Base-by-base conservation (phyloP, 2,113 vertebrate genomes). In the Coptodon rendalli region DNA sequence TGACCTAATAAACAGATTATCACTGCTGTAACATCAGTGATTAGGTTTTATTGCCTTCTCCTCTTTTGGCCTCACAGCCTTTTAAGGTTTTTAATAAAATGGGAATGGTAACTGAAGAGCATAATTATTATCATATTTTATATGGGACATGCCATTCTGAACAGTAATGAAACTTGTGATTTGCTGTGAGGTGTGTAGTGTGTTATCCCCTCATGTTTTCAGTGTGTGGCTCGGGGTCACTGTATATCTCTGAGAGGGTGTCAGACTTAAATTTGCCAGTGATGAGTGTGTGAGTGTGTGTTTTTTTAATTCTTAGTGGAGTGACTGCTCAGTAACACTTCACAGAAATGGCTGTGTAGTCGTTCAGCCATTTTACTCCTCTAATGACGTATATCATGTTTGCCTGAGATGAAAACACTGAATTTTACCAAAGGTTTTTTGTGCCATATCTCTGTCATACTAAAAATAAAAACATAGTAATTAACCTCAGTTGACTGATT, bases 201-300 rank as follows among this genome's bases (percentile, higher is more conserved):
- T 22, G 86, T 91, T 86, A 86, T 80, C 82, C 86, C 38, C 78
- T 84, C 66, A 24, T 94, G 93, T 92, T 92, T 90, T 86, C 73
- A 45, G 79, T 81, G 68, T 83, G 43, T 78, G 71, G 92, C 90
- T 95, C 86, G 79, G 91, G 93, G 94, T 86, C 63, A 82, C 53
- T 68, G 83, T 92, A 80, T 91, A 78, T 94, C 92, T 91, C 76
- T 87, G 71, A 91, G 87, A 83, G 68, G 87, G 91, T 93, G 89
- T 59, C 93, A 92, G 88, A 89, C 91, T 78, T 87, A 73, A 80
- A 91, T 88, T 87, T 90, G 93, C 89, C 90, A 86, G 73, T 38
- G 86, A 84, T 86, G 61, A 48, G 79, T 85, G 63, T 82, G 54
- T 80, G 57, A 45, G 38, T 80, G 40, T 86, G 61, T 36, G 54